A percentile compares a stretch with the other conserved stretches of the same genome.
These are phyloP conservation scores for Danaus plexippus DNA, from an alignment of 1,140 invertebrate genomes.

Conservation along the genomic window DNA sequence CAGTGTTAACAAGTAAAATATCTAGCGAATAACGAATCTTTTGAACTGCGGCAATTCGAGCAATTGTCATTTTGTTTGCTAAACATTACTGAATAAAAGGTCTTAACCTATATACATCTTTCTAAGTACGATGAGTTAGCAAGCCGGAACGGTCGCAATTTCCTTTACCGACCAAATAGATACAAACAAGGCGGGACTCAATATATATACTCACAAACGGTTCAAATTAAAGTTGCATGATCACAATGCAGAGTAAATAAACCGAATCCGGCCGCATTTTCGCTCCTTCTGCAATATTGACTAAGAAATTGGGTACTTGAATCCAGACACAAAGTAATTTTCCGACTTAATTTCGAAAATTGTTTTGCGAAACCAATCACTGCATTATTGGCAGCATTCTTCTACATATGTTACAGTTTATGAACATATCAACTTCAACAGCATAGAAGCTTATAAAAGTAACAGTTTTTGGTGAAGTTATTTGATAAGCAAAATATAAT, in stretches of 20 bases:
- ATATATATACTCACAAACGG: conserved; percentile 48
- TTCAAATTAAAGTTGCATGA: conserved; percentile 58
- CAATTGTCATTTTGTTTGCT: too few species aligned
- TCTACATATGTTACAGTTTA: not conserved
- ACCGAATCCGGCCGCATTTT: conserved; percentile 34
- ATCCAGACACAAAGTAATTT: conserved; percentile 16
- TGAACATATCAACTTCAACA: too few species aligned
- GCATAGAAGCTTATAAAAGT: too few species aligned
- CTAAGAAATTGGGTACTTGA: conserved; percentile 27
- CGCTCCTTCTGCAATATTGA: conserved; percentile 42
- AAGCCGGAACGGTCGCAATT: conserved; percentile 47
- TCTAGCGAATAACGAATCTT: too few species aligned
- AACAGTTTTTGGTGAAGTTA: not conserved
- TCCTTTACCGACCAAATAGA: conserved; percentile 39
- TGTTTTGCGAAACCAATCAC: conserved; percentile 1
- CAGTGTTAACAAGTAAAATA: too few species aligned
- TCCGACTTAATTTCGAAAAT: conserved; percentile 6
- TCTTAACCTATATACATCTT: conserved; percentile 10
- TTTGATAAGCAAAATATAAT: conserved; percentile 7
- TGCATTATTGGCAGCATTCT: not conserved
- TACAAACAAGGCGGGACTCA: conserved; percentile 38
- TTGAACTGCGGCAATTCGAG: too few species aligned
- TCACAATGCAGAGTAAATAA: conserved; percentile 59
- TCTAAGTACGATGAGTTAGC: conserved; percentile 47
- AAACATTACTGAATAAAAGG: too few species aligned